These are phyloP conservation scores for Euthynnus affinis DNA, from an alignment of 2,797 vertebrate genomes.

Conservation along the genomic window DNA sequence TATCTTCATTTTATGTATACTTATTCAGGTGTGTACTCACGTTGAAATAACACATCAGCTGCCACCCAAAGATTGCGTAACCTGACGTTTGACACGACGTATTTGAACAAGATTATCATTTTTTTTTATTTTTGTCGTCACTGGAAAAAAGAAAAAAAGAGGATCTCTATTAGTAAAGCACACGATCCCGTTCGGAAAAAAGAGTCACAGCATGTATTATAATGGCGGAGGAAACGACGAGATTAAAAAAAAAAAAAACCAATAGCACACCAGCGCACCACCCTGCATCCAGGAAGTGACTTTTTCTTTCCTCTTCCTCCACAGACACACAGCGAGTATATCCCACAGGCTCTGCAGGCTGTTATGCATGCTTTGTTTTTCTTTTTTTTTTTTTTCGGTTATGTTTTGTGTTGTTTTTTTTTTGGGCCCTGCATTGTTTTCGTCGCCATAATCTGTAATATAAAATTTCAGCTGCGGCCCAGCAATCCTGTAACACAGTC, in stretches of 20 bases:
- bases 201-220: constrained; percentile 11
- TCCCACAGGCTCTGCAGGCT: constrained; percentile 38
- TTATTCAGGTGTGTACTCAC: not conserved
- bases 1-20: too few species aligned
- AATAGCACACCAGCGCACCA: constrained; percentile 13
- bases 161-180: not conserved
- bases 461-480: constrained; percentile 53
- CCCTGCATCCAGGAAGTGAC: constrained; percentile 65
- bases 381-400: not conserved
- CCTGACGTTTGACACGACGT: not conserved
- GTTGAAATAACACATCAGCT: constrained; percentile 3
- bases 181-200: constrained; percentile 14
- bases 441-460: constrained; percentile 62
- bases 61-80: not conserved
- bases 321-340: constrained; percentile 36
- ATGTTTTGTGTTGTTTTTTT: too few species aligned
- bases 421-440: constrained; percentile 33
- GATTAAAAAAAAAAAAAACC: not conserved
- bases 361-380: not conserved
- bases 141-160: not conserved
- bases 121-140: not conserved
- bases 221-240: not conserved
- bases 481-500: constrained; percentile 60
- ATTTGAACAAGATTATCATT: not conserved
- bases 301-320: constrained; percentile 69